These are phyloP conservation scores for Entomyzon cyanotis DNA, from an alignment of 2,113 vertebrate species.

Conservation along the genomic window DNA sequence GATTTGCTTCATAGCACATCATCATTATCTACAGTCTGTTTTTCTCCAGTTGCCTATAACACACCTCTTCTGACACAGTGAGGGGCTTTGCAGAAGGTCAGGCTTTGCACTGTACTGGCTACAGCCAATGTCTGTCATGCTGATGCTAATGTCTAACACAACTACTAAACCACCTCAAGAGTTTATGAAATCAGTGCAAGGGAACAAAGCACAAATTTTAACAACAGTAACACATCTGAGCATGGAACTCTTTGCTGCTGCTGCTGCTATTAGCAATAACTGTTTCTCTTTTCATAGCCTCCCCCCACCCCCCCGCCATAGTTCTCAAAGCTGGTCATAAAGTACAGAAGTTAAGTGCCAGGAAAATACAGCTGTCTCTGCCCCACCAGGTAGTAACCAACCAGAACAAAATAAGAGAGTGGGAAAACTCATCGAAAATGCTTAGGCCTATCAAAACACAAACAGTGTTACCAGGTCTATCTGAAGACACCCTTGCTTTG, in stretches of 20 bases:
- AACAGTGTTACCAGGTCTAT: not conserved
- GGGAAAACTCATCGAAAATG: not conserved
- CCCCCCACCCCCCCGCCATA: rapidly evolving
- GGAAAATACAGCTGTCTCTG: not conserved
- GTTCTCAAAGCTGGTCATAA: not conserved
- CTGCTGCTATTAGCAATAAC: not conserved
- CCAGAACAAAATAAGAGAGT: not conserved
- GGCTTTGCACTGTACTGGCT: not conserved
- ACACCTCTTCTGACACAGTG: not conserved
- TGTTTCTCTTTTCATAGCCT: not conserved
- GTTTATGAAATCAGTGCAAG: not conserved
- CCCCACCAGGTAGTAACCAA: not conserved
- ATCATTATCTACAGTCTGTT: constrained; percentile 52
- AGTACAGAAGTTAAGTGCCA: not conserved
- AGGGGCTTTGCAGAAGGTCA: not conserved
- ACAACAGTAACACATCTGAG: not conserved
- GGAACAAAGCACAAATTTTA: not conserved
- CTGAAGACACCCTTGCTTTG: rapidly evolving
- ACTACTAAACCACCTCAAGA: not conserved
- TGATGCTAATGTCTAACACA: not conserved
- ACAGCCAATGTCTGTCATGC: not conserved
- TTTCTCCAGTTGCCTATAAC: constrained; percentile 57
- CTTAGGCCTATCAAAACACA: not conserved
- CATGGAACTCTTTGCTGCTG: not conserved
- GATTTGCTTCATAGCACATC: constrained; percentile 67